Evolutionary conservation across 2,113 vertebrate species (phyloP).

Genomic region (Phrynosoma platyrhinos): DNA sequence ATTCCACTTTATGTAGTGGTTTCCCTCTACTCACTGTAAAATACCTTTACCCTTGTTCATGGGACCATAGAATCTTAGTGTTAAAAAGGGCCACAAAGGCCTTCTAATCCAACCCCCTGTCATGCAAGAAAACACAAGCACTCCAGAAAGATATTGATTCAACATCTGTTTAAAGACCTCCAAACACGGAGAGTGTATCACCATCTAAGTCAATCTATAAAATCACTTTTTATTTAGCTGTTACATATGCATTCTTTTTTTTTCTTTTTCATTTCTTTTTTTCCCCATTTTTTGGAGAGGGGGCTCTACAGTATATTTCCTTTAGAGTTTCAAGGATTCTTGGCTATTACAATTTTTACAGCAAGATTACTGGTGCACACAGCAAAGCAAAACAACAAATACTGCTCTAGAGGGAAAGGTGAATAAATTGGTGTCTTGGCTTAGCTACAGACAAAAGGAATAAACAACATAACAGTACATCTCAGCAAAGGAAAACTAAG

Average conservation of each 20-base stretch:
- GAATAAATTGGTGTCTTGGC: slow-evolving; percentile 21
- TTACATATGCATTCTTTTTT: background rate
- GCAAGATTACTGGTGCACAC: slow-evolving; percentile 8
- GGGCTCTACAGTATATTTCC: background rate
- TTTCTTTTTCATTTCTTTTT: background rate
- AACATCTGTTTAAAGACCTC: too few species aligned
- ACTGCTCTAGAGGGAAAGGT: background rate
- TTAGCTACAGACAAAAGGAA: slow-evolving; percentile 13
- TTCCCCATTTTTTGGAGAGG: background rate
- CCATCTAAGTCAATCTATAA: too few species aligned
- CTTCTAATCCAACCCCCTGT: too few species aligned
- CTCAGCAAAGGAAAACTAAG: background rate
- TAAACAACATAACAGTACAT: slow-evolving; percentile 15
- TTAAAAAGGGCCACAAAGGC: too few species aligned
- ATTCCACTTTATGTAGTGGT: too few species aligned
- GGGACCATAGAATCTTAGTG: too few species aligned
- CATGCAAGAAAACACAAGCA: too few species aligned
- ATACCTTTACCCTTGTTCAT: too few species aligned
- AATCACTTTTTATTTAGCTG: too few species aligned
- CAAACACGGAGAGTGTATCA: too few species aligned
- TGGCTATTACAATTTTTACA: background rate
- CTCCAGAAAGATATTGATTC: too few species aligned
- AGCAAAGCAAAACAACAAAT: background rate
- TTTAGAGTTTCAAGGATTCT: background rate
- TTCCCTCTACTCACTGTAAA: too few species aligned